Evolutionary conservation across 1,140 invertebrate species (phyloP), one percentile per base, ranked within the genome.

Genomic region (Meloidogyne chitwoodi): DNA sequence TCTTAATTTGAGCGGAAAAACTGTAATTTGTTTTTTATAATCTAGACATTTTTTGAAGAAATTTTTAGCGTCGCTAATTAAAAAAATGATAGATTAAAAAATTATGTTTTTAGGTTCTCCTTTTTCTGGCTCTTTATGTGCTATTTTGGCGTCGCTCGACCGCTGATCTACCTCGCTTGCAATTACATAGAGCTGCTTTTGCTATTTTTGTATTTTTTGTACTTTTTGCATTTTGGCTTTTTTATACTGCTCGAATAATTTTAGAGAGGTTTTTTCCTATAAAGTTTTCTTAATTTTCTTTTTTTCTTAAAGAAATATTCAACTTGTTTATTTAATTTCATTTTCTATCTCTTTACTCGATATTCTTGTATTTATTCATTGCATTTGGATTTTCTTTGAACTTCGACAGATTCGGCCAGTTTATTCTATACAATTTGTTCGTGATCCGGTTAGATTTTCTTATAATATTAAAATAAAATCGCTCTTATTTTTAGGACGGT

Each of bases 151-250:
- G 82, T 22, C 56, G 72, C 24, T 29, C 77, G 1, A n/a, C 71
- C 0, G 68, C 81, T 11, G 70, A 71, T 67, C n/a, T 82, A 56
- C 81, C 81, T n/a, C 74, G 81, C 26, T 41, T 82, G 27, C 64
- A 71, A 62, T 44, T 81, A n/a, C 65, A 66, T 44, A 61, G 80
- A 38, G 72, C 80, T 27, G 69, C 72, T 26, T 82, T 81, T 68
- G 69, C 62, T 2, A 31, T 81, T 19, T 81, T 81, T 48, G 67
- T 77, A 26, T 48, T 84, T 22, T 82, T 82, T 67, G 41, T 78
- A 27, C 34, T 84, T 16, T 81, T 75, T 66, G 68, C 81, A 68
- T 82, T 83, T 65, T 82, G 81, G 81, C 63, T 84, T 22, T 82
- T 82, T 72, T 82, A 84, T 68, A 73, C 77, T 62, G 79, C 68